These are phyloP conservation scores for Petrocephalus sullivani DNA, from an alignment of 2,797 vertebrate genomes.

Conservation along the genomic window DNA sequence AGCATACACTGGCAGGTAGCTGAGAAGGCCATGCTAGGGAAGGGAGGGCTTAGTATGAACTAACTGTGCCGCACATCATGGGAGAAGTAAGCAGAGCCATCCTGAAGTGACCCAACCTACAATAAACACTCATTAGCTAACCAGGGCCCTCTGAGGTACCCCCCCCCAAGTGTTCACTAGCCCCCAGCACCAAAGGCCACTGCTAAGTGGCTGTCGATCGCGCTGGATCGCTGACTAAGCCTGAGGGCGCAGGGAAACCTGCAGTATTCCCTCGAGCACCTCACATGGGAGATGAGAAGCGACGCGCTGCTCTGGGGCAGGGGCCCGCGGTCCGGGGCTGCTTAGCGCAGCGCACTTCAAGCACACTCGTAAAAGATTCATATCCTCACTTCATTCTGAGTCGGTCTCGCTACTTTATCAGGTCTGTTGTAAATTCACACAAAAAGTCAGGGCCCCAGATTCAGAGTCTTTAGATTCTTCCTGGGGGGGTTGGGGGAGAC, in stretches of 20 bases:
- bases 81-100: background rate
- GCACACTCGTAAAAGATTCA: background rate
- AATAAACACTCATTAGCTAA: conserved; percentile 16
- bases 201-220: conserved; percentile 31
- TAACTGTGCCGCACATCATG: background rate
- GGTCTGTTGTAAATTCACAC: background rate
- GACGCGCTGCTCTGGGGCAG: background rate
- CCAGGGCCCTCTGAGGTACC: conserved; percentile 6
- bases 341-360: background rate
- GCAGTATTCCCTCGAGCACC: conserved; percentile 30
- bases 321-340: background rate
- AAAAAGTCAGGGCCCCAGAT: background rate
- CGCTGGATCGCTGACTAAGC: conserved; percentile 50
- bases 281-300: background rate
- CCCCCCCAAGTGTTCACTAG: conserved; percentile 34
- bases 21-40: background rate
- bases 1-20: background rate
- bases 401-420: background rate
- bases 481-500: background rate
- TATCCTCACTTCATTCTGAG: background rate
- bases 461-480: background rate
- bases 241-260: conserved; percentile 31
- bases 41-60: background rate
- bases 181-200: conserved; percentile 54
- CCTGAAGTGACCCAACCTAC: background rate